Base-by-base conservation (phyloP, 2,797 vertebrate species). In the Remorina albescens region DNA sequence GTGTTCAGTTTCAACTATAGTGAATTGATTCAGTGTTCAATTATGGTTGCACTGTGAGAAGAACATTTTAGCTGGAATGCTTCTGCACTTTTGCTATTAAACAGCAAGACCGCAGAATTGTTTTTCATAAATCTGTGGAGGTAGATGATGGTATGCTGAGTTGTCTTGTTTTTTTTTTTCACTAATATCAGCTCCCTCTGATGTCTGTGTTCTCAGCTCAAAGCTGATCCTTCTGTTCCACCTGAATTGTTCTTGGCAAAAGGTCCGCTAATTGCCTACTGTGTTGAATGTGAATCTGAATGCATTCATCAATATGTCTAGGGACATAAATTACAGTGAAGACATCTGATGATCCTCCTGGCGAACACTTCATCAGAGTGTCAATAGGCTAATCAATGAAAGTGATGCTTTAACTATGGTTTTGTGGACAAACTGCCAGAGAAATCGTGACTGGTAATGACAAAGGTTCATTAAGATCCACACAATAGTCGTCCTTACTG, bases 1-100 rank as follows among this genome's bases (percentile, higher is more conserved):
- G 9, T 41, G 11, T 60, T 41, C 5, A 49, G 37, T 67, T 74
- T 50, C 44, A 59, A 16, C 26, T 49, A 3, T 21, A 69, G 57
- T 75, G 0, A 65, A 77, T 77, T 26, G 2, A 74, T 76, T 71
- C 34, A 76, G 49, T 66, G 51, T 77, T 79, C 7, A 62, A 39
- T 65, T 59, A 54, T 0, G 5, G 59, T 21, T 71, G 42, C 21
- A 34, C 32, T 37, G 21, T 49, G 12, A 54, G 16, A 16, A 1
- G n/a, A 77, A 60, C 39, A 51, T 57, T 12, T 61, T 58, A 18
- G 42, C 11, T 60, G n/a, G 3, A 55, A 67, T 55, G 26, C 12
- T 49, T 64, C 53, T 16, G 8, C 49, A 21, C 5, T 0, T 62
- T 57, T 60, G 34, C 6, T 23, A 1, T 63, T 57, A 28, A 37